Base-by-base conservation (phyloP, 2,113 vertebrate genomes). In the Pluvianellus socialis region DNA sequence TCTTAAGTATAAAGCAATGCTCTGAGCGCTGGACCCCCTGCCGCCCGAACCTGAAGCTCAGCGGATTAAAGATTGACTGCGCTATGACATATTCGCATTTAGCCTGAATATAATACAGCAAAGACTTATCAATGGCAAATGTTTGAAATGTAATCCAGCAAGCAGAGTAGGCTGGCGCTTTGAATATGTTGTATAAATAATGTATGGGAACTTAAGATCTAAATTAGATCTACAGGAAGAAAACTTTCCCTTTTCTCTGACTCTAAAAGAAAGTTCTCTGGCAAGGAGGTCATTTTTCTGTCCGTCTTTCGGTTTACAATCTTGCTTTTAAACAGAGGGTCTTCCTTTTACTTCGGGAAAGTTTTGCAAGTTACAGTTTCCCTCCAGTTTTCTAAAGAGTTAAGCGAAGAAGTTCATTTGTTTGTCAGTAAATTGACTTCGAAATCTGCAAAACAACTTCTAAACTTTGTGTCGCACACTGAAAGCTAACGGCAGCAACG, bases 101-200 rank as follows among this genome's bases (percentile, higher is more conserved):
- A 96, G 95, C 79, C 90, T 22, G 89, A 95, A 86, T 92, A 95
- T 94, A 97, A 97, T 86, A 86, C 90, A 92, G 92, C 87, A 71
- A 89, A 88, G 92, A 87, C 85, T 95, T 94, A 96, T 96, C 94
- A 96, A 90, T 93, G 96, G 93, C 91, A 95, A 96, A 96, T 72
- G 95, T 95, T 94, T 96, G 96, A 97, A 97, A 97, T 88, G 94
- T 82, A 97, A 97, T 66, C 92, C 68, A 63, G 94, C 72, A 38
- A 92, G 89, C 84, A 62, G 85, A 74, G 77, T 50, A 82, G 91
- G 70, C 49, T 87, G 92, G 68, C 91, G 93, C 92, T 96, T 84
- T 67, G 76, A 93, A 58, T 96, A 87, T 96, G 94, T 96, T 95
- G 90, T 80, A 95, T 94, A 89, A 96, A 95, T 97, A 90, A 94